Base-by-base conservation (phyloP, 2,113 vertebrate species). In the Hipposideros armiger region DNA sequence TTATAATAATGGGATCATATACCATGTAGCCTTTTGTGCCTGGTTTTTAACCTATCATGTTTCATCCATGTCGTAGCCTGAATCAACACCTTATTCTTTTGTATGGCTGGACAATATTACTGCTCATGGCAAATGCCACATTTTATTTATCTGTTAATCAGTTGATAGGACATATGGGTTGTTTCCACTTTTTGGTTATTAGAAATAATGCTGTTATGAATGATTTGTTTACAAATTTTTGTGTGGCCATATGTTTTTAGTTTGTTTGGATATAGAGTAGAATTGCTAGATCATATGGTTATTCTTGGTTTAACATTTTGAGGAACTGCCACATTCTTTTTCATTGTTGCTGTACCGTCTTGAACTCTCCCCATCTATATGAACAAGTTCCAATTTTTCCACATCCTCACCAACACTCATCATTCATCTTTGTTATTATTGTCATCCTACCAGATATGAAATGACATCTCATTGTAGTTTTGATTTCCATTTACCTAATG, bases 281-380 rank as follows among this genome's bases (percentile, higher is more conserved):
- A 87, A 67, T 64, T 93, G 5, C 24, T 36, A 32, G 36, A 11
- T 70, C 66, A 22, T 58, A 17, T 60, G 22, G 22, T 26, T 66
- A 42, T 42, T 85, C 20, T n/a, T 26, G 26, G 3, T 56, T 87
- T 80, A 40, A 85, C 19, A 22, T 47, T 60, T 26, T 24, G 26
- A 60, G 32, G 15, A 80, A 85, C 54, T 72, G 19, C 30, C 14
- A 54, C 5, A 26, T 22, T 58, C 7, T 62, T 84, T 62, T 73
- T 16, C 16, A 1, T 7, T 5, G 10, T 11, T 5, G 5, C 11
- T 80, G 1, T 5, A 17, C 45, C 17, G 0, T 47, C 83, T 83
- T 70, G 17, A 52, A 70, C 84, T 72, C 42, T 67, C 0, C 47
- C 60, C 56, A 64, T 50, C 32, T 56, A 52, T 16, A 1, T 42